phyloP scores from a whole-genome alignment of 2,888 invertebrate species.

The Agrochola circellaris region DNA sequence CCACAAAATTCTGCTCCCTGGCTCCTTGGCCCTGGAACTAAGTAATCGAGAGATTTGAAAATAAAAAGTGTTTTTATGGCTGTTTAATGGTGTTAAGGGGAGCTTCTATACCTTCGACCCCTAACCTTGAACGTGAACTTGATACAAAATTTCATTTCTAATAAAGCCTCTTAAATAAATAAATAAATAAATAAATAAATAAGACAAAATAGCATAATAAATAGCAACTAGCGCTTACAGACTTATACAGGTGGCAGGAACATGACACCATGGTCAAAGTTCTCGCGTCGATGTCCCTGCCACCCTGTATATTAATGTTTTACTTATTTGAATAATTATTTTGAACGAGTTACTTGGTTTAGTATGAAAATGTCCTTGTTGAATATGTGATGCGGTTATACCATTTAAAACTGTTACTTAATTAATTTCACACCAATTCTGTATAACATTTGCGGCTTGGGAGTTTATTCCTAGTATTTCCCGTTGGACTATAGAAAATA shows the following conservation, averaged over 20 bases:
- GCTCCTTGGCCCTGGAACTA: not conserved
- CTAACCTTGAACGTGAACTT: not conserved
- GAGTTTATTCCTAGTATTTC: slow-evolving; percentile 11
- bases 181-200: too few species aligned
- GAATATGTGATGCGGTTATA: not conserved
- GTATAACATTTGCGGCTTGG: not conserved
- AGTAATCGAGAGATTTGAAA: not conserved
- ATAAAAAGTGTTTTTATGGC: not conserved
- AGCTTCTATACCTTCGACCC: not conserved
- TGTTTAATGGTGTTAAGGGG: slow-evolving; percentile 1
- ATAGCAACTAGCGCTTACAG: not conserved
- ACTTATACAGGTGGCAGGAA: too few species aligned
- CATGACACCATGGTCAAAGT: too few species aligned
- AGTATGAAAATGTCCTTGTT: not conserved
- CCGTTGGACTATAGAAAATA: not conserved
- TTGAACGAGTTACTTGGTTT: not conserved
- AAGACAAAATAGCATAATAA: not conserved
- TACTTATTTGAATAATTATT: not conserved
- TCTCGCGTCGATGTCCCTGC: too few species aligned
- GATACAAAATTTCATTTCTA: not conserved
- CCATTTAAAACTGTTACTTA: slow-evolving; percentile 2
- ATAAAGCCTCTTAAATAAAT: not conserved
- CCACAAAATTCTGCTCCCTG: not conserved
- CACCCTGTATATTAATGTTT: not conserved
- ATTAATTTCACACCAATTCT: not conserved